Percentiles rank a stretch among this genome's conserved stretches.
Conservation (phyloP, 2,888 invertebrate genomes). For the Seladonia tumulorum region DNA sequence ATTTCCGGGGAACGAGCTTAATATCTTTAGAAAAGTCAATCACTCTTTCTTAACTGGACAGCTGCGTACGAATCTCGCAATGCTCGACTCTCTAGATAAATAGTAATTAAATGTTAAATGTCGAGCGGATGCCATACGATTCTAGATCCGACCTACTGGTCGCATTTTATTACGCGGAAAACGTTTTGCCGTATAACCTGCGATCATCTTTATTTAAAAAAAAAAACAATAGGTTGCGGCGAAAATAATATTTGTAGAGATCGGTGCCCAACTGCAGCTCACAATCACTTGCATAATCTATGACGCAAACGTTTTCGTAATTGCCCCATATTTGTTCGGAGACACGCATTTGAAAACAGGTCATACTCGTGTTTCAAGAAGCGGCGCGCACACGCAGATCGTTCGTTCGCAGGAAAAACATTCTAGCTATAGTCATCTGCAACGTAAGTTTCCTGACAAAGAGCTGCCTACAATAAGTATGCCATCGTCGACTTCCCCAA, state of each 20-base stretch:
- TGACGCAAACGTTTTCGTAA: slow-evolving; percentile 34
- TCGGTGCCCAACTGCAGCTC: background rate
- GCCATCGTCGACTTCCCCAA: background rate
- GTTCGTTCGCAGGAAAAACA: background rate
- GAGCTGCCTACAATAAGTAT: background rate
- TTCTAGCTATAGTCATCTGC: background rate
- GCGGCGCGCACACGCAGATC: background rate
- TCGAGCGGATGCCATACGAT: background rate
- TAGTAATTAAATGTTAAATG: background rate
- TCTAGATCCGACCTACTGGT: background rate
- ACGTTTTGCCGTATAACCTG: background rate
- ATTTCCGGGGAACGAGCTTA: slow-evolving; percentile 1
- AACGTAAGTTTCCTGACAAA: background rate
- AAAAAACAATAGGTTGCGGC: background rate
- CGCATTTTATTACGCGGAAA: background rate
- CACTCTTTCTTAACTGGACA: background rate
- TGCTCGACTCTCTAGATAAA: background rate
- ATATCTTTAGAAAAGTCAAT: slow-evolving; percentile 1
- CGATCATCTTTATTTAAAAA: background rate
- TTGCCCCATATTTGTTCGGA: background rate
- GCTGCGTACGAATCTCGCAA: background rate
- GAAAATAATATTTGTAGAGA: slow-evolving; percentile 11
- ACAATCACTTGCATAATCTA: slow-evolving; percentile 42
- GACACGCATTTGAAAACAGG: slow-evolving; percentile 17
- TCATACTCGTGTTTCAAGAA: background rate